phyloP scores from a whole-genome alignment of 1,140 invertebrate species.

The Andricus grossulariae region DNA sequence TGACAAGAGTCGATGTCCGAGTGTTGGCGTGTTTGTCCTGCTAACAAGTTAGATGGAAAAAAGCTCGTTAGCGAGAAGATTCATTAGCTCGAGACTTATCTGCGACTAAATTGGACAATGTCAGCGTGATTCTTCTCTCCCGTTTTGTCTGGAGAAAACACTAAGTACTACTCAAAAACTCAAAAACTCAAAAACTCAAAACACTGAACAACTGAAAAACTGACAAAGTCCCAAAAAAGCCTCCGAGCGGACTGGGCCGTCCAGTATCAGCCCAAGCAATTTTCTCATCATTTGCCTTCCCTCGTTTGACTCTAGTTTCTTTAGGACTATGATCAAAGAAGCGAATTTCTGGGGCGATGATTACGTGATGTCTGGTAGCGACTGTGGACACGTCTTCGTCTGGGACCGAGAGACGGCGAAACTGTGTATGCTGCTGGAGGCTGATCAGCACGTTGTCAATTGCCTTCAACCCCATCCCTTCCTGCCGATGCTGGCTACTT shows the following conservation, averaged over 20 bases:
- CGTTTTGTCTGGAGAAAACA: background rate
- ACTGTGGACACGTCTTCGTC: conserved; percentile 88
- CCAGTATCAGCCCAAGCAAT: conserved; percentile 67
- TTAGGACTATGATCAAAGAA: conserved; percentile 93
- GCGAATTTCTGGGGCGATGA: conserved; percentile 92
- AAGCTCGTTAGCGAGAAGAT: background rate
- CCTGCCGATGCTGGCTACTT: conserved; percentile 88
- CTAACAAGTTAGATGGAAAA: background rate
- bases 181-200: conserved; percentile 37
- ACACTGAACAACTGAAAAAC: conserved; percentile 15
- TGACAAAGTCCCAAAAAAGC: conserved; percentile 63
- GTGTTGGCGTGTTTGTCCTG: conserved; percentile 5
- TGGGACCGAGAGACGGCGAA: conserved; percentile 82
- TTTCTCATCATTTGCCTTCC: conserved; percentile 69
- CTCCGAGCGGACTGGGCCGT: conserved; percentile 72
- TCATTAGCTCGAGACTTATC: conserved; percentile 39
- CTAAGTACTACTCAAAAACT: conserved; percentile 41
- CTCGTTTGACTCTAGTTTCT: conserved; percentile 74
- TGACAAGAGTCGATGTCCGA: background rate
- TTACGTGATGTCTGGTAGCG: conserved; percentile 90
- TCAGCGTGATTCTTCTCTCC: conserved; percentile 42
- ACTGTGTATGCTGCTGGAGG: conserved; percentile 87
- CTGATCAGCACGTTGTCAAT: conserved; percentile 92
- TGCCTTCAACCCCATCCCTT: conserved; percentile 91
- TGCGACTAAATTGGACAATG: conserved; percentile 38